Percentiles rank a stretch among this genome's conserved stretches.
Evolutionary conservation across 2,113 vertebrate species (phyloP).

Genomic region (Mesoclemmys tuberculata): DNA sequence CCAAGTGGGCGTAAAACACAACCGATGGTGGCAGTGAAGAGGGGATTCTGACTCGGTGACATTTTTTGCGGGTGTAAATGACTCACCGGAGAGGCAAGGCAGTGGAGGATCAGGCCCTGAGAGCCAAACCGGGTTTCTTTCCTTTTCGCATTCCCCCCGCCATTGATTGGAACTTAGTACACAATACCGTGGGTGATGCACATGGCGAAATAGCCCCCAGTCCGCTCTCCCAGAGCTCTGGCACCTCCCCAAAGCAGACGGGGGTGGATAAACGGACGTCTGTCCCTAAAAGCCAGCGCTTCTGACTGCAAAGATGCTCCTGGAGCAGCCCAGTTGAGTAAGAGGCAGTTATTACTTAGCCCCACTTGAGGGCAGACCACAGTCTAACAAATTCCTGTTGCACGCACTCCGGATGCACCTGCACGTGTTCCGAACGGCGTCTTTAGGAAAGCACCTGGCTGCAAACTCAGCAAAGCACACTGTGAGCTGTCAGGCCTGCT

Average conservation of each 20-base stretch:
- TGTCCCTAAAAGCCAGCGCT: too few species aligned
- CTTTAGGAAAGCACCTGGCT: fast-evolving
- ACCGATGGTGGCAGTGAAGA: not conserved
- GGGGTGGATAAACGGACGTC: not conserved
- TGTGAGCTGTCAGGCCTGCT: not conserved
- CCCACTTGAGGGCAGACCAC: not conserved
- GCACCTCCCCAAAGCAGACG: not conserved
- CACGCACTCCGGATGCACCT: not conserved
- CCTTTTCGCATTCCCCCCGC: not conserved
- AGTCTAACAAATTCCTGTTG: not conserved
- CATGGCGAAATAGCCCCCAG: not conserved
- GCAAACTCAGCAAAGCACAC: not conserved
- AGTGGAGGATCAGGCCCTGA: not conserved
- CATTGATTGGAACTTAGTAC: not conserved
- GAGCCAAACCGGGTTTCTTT: not conserved
- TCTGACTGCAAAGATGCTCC: not conserved
- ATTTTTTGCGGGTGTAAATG: not conserved
- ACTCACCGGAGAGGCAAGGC: not conserved
- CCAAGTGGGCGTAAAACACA: not conserved
- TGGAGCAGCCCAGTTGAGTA: not conserved
- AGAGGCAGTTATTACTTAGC: not conserved
- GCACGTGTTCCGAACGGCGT: not conserved
- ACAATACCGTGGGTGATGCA: not conserved
- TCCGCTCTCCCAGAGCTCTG: not conserved
- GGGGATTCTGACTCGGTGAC: too few species aligned